Percentiles rank a stretch among this genome's conserved stretches.
phyloP scores from a whole-genome alignment of 2,797 vertebrate species.

The Rallus crepitans region DNA sequence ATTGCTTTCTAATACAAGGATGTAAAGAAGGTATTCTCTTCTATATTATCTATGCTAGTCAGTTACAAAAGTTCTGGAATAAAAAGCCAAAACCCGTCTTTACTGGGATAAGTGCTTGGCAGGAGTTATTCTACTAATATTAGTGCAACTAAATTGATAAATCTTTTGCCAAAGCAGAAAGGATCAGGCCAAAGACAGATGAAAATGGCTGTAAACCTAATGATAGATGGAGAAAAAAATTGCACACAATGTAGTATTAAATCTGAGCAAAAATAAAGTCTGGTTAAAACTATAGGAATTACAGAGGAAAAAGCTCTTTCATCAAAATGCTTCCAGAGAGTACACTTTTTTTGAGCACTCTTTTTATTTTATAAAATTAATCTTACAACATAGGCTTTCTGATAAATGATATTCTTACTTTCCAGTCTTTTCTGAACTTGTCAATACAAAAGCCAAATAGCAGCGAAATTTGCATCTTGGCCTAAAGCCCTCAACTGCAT shows the following conservation, averaged over 20 bases:
- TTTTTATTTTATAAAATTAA: slow-evolving; percentile 43
- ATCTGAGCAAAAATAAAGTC: neutral
- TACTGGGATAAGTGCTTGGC: neutral
- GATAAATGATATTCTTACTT: slow-evolving; percentile 11
- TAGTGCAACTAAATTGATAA: neutral
- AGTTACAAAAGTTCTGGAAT: neutral
- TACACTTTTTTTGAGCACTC: neutral
- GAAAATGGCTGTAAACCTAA: neutral
- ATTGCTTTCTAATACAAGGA: neutral
- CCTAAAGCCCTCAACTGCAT: neutral
- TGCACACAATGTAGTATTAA: neutral
- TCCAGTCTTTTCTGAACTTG: slow-evolving; percentile 8
- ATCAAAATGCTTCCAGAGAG: neutral
- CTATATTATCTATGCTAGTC: neutral
- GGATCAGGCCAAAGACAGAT: neutral
- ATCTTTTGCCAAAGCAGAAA: neutral
- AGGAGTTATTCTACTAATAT: neutral
- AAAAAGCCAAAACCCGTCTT: neutral
- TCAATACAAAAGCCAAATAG: slow-evolving; percentile 4
- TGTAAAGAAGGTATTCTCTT: neutral
- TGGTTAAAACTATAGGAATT: neutral
- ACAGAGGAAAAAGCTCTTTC: neutral
- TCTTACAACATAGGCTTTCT: neutral
- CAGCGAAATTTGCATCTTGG: neutral
- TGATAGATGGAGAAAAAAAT: neutral